Evolutionary conservation across 2,888 invertebrate species (phyloP), one percentile per base, ranked within the genome.

Genomic region (Calephelis perditalis): DNA sequence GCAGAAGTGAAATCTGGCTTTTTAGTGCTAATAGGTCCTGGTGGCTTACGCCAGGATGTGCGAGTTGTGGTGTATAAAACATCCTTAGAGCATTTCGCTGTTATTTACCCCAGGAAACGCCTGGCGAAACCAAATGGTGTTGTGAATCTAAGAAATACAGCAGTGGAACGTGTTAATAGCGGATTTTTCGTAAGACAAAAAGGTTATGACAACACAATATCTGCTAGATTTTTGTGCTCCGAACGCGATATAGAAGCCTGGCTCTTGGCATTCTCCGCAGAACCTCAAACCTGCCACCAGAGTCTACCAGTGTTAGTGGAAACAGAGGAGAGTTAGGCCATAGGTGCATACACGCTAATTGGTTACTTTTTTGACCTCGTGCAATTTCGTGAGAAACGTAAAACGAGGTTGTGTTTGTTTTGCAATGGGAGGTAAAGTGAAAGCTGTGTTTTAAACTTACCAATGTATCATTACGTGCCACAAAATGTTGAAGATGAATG

Each of bases 31-130:
- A 70, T 92, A 46, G 91, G 92, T 2, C 91, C 92, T 58, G 91
- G 90, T 63, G 92, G 92, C 68, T 87, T 92, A 71, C 84, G 92
- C 15, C 93, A 93, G 76, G 89, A 91, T 65, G 92, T 93, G 6
- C 88, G 93, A 70, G 93, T 93, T 66, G 92, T 92, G 70, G 93
- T 94, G 36, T 93, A 94, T 75, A 86, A 91, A 64, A 93, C 93
- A 6, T 92, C 93, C 56, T 78, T 92, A 72, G 94, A 93, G 73
- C 93, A 94, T 71, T 94, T 94, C 71, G 93, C 93, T 2, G 93
- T 93, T 7, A 91, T 94, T 43, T 93, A 92, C 68, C 93, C 93
- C 7, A 91, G 92, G 76, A 93, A 93, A 79, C 92, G 93, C 71
- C 84, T 93, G 10, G 91, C 92, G 65, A 91, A 92, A 67, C 92